Conservation (phyloP, 2,797 vertebrate species). For the Leucoraja ocellata region DNA sequence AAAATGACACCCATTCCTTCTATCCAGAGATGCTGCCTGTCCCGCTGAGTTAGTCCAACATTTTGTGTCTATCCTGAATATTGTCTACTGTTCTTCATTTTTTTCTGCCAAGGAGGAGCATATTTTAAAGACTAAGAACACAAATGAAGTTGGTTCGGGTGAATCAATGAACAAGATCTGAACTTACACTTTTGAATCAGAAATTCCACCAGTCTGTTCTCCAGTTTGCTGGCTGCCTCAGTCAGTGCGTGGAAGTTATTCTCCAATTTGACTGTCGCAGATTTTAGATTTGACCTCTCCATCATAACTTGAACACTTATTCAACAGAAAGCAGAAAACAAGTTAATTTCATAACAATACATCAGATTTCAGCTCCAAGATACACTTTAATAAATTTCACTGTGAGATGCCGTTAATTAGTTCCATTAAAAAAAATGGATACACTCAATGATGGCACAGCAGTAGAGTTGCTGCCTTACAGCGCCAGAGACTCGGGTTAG, state of each 20-base stretch:
- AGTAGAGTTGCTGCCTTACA: too few species aligned
- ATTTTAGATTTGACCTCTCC: background rate
- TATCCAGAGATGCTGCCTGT: too few species aligned
- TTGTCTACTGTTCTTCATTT: background rate
- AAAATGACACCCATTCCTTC: too few species aligned
- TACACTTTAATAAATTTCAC: background rate
- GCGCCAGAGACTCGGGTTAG: too few species aligned
- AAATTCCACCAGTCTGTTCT: background rate
- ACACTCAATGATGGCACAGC: background rate
- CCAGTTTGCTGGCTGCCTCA: background rate
- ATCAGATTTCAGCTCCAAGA: background rate
- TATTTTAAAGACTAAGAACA: background rate
- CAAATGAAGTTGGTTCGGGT: background rate
- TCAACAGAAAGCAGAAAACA: background rate
- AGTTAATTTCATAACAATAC: background rate
- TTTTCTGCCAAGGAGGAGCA: background rate
- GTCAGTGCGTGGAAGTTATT: background rate
- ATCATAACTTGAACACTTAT: background rate
- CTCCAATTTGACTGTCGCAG: background rate
- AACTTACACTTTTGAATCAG: constrained; percentile 11
- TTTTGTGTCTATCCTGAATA: too few species aligned
- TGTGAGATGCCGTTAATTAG: background rate
- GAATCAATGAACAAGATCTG: background rate
- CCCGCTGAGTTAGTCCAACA: too few species aligned
- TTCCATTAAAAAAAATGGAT: background rate